Evolutionary conservation across 92 coral and sea anemone genomes (phyloP).

Genomic region (Palythoa grandis): DNA sequence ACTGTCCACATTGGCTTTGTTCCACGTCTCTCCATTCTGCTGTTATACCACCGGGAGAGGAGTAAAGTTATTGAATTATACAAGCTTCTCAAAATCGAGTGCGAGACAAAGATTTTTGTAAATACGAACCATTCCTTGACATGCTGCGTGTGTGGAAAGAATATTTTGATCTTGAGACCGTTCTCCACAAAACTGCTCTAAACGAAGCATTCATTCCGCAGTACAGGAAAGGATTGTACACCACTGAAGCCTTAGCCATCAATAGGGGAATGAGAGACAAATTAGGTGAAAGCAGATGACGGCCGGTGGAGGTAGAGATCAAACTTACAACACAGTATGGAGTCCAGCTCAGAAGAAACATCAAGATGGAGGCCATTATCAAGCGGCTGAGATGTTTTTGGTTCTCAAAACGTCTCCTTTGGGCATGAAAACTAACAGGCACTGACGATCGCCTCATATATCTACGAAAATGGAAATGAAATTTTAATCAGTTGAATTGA

Average conservation of each 20-base stretch:
- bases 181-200: conserved; percentile 31
- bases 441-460: not conserved
- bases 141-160: not conserved
- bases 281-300: conserved; percentile 51
- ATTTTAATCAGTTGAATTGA: not conserved
- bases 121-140: not conserved
- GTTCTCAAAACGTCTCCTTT: conserved; percentile 43
- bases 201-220: conserved; percentile 50
- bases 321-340: conserved; percentile 67
- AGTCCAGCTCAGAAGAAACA: conserved; percentile 69
- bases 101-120: too few species aligned
- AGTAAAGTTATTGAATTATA: too few species aligned
- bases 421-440: conserved; percentile 43
- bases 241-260: conserved; percentile 70
- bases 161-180: not conserved
- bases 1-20: too few species aligned
- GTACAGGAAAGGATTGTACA: conserved; percentile 70
- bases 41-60: too few species aligned
- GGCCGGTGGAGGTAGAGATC: conserved; percentile 33
- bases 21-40: too few species aligned
- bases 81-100: too few species aligned
- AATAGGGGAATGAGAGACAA: conserved; percentile 63
- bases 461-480: not conserved
- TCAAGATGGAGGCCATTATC: conserved; percentile 51
- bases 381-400: conserved; percentile 49